Percentiles rank a stretch among this genome's conserved stretches.
These are phyloP conservation scores for Myotis daubentonii DNA, from an alignment of 2,797 vertebrate species.

Conservation along the genomic window DNA sequence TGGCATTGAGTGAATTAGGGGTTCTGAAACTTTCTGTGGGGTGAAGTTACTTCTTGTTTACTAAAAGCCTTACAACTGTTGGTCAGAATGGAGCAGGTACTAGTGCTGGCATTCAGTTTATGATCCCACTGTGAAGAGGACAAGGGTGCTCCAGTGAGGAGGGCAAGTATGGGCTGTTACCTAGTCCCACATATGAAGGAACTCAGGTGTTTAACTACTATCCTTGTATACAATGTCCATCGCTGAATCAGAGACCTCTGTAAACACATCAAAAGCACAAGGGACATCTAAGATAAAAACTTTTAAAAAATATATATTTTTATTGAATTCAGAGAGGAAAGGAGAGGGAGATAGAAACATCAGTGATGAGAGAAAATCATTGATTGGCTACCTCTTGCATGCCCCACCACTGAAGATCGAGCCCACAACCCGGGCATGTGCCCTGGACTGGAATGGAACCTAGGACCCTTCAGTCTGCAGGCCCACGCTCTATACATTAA, in stretches of 20 bases:
- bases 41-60: slow-evolving; percentile 24
- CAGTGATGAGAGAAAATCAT: too few relatives aligned
- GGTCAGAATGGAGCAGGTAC: not conserved
- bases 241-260: not conserved
- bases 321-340: too few relatives aligned
- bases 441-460: too few relatives aligned
- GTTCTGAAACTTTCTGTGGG: slow-evolving; percentile 40
- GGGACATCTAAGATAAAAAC: not conserved
- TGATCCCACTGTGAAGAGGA: not conserved
- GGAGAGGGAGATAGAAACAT: too few relatives aligned
- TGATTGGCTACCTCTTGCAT: too few relatives aligned
- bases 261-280: not conserved
- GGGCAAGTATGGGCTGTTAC: not conserved
- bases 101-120: not conserved
- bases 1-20: not conserved
- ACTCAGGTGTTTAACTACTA: not conserved
- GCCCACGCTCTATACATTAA: too few relatives aligned
- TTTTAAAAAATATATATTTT: not conserved
- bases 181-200: not conserved
- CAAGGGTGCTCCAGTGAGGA: not conserved
- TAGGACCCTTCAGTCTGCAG: too few relatives aligned
- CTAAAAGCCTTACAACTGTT: not conserved
- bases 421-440: too few relatives aligned
- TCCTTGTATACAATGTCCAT: not conserved
- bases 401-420: too few relatives aligned